phyloP scores from a whole-genome alignment of 2,888 invertebrate species.

The Torymus tubicola region DNA sequence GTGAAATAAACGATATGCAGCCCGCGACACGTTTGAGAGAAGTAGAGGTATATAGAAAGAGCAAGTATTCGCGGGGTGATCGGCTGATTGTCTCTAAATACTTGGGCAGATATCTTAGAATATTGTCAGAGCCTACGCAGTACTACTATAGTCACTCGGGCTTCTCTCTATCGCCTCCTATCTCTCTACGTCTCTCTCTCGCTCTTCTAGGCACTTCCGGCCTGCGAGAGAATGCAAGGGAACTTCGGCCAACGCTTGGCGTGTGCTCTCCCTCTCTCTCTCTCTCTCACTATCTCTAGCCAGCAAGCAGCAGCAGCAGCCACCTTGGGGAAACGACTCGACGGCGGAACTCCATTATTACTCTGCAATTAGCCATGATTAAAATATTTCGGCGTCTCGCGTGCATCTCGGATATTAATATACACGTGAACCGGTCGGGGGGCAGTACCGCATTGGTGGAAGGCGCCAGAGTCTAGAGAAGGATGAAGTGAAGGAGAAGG shows the following conservation, averaged over 20 bases:
- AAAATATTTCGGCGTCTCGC: conserved; percentile 75
- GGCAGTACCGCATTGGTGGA: conserved; percentile 24
- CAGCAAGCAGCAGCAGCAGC: conserved; percentile 32
- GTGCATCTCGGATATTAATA: conserved; percentile 75
- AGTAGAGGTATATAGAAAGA: neutral
- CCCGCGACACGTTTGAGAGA: neutral
- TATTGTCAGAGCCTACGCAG: conserved; percentile 53
- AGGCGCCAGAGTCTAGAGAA: conserved; percentile 50
- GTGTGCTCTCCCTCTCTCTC: too few relatives aligned
- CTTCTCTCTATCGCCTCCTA: conserved; percentile 29
- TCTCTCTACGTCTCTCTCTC: conserved; percentile 10
- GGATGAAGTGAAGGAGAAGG: conserved; percentile 50
- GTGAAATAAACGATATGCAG: neutral
- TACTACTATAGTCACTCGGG: neutral
- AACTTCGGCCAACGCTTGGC: conserved; percentile 60
- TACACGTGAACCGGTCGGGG: conserved; percentile 65
- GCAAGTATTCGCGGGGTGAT: conserved; percentile 43
- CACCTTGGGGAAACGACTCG: conserved; percentile 61
- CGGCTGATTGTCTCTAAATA: conserved; percentile 51
- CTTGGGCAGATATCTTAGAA: conserved; percentile 52
- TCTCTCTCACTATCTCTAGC: too few relatives aligned
- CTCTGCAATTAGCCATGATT: conserved; percentile 76
- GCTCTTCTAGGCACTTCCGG: conserved; percentile 59
- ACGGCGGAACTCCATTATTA: conserved; percentile 75
- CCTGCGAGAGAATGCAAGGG: conserved; percentile 66